phyloP scores from a whole-genome alignment of 2,888 invertebrate species.

The Coelopa pilipes region DNA sequence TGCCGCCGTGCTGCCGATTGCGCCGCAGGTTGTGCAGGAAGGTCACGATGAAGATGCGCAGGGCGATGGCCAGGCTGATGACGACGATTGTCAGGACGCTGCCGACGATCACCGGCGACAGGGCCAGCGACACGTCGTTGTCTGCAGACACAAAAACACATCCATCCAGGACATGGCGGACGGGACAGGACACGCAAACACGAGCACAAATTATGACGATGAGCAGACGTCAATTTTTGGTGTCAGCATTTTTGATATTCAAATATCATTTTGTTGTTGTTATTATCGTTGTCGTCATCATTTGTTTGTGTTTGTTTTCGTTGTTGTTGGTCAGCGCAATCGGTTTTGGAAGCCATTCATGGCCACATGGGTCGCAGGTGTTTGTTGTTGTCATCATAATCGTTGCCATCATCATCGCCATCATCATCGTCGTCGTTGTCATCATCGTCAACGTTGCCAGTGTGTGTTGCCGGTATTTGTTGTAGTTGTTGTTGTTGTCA shows the following conservation, averaged over 20 bases:
- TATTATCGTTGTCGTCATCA: not conserved
- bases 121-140: conserved; percentile 63
- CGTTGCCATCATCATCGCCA: no score
- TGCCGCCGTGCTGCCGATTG: conserved; percentile 65
- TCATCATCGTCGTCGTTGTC: no score
- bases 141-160: no score
- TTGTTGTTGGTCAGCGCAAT: not conserved
- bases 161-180: no score
- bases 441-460: not conserved
- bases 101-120: conserved; percentile 67
- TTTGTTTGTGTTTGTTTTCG: conserved; percentile 1
- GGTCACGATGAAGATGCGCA: conserved; percentile 65
- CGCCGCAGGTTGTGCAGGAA: conserved; percentile 65
- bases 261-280: conserved; percentile 11
- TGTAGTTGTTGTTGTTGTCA: conserved; percentile 35
- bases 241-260: conserved; percentile 17
- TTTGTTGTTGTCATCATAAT: no score
- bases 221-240: not conserved
- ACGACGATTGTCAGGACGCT: conserved; percentile 66
- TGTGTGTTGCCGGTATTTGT: conserved; percentile 7
- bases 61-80: conserved; percentile 65
- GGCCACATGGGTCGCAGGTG: no score
- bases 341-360: no score
- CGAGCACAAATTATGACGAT: no score
- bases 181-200: no score